Evolutionary conservation across 2,113 vertebrate genomes (phyloP).

Genomic region (Pungitius pungitius): DNA sequence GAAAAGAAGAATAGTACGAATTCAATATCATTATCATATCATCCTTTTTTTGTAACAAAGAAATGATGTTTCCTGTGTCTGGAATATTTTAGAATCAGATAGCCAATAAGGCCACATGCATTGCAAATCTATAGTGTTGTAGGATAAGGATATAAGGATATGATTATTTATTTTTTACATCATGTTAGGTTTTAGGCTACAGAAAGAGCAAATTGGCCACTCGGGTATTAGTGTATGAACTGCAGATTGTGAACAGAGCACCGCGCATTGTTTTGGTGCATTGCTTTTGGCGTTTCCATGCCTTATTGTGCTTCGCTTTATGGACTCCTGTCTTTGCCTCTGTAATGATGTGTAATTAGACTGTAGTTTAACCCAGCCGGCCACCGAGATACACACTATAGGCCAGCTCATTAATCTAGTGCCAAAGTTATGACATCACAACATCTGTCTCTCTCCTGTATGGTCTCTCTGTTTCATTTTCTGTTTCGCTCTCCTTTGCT

Average conservation of each 20-base stretch:
- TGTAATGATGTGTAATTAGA: slow-evolving; percentile 65
- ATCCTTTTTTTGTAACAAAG: neutral
- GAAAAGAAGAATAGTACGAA: slow-evolving; percentile 6
- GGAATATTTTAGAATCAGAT: neutral
- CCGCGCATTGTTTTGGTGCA: slow-evolving; percentile 27
- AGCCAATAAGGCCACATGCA: neutral
- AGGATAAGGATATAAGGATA: no score
- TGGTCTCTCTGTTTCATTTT: slow-evolving; percentile 36
- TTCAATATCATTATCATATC: neutral
- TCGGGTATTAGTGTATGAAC: slow-evolving; percentile 25
- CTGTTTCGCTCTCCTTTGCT: slow-evolving; percentile 60
- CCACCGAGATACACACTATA: slow-evolving; percentile 28
- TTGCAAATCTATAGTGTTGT: no score
- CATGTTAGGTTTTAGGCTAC: neutral
- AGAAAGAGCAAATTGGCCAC: slow-evolving; percentile 19
- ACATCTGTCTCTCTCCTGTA: slow-evolving; percentile 60
- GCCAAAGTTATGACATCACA: slow-evolving; percentile 39
- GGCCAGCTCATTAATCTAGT: slow-evolving; percentile 57
- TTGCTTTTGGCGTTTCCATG: slow-evolving; percentile 43
- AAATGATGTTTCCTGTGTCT: neutral
- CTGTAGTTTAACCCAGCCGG: slow-evolving; percentile 52
- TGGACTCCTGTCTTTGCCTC: slow-evolving; percentile 47
- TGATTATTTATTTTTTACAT: neutral
- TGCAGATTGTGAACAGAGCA: slow-evolving; percentile 17
- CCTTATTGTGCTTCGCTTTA: slow-evolving; percentile 19